Evolutionary conservation across 1,140 invertebrate genomes (phyloP).

Genomic region (Drosophila trapezifrons): DNA sequence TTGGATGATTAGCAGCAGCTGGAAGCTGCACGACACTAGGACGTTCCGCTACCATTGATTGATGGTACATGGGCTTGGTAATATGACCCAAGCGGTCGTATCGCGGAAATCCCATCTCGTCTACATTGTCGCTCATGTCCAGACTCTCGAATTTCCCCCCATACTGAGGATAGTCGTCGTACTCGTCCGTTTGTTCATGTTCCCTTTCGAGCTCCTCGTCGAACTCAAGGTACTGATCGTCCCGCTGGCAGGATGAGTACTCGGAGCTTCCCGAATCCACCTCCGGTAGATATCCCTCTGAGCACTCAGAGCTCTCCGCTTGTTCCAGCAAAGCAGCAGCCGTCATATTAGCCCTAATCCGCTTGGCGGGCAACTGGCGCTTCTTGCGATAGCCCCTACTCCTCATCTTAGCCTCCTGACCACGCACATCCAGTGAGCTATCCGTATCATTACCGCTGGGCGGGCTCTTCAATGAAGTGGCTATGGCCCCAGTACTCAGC

Average conservation of each 20-base stretch:
- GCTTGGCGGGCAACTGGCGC: constrained; percentile 86
- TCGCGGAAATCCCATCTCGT: constrained; percentile 87
- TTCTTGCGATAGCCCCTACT: constrained; percentile 87
- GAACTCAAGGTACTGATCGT: constrained; percentile 84
- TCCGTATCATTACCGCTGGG: constrained; percentile 89
- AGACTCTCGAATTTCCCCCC: constrained; percentile 86
- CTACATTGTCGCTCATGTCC: constrained; percentile 86
- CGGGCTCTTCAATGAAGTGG: constrained; percentile 86
- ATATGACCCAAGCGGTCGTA: constrained; percentile 86
- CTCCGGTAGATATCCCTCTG: constrained; percentile 88
- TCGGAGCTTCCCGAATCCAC: constrained; percentile 87
- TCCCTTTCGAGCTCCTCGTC: constrained; percentile 84
- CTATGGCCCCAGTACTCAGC: constrained; percentile 38
- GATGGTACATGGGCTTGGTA: constrained; percentile 82
- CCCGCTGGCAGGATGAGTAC: constrained; percentile 85
- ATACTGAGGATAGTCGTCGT: constrained; percentile 81
- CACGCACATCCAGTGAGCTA: constrained; percentile 87
- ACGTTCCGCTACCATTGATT: constrained; percentile 35
- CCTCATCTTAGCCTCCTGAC: constrained; percentile 86
- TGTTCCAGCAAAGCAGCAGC: constrained; percentile 85
- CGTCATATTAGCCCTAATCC: constrained; percentile 85
- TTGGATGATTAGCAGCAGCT: constrained; percentile 75
- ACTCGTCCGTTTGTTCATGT: constrained; percentile 80
- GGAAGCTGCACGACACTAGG: constrained; percentile 29
- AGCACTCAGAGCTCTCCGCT: constrained; percentile 87